phyloP scores from a whole-genome alignment of 2,888 invertebrate species.

The Cepaea hortensis region DNA sequence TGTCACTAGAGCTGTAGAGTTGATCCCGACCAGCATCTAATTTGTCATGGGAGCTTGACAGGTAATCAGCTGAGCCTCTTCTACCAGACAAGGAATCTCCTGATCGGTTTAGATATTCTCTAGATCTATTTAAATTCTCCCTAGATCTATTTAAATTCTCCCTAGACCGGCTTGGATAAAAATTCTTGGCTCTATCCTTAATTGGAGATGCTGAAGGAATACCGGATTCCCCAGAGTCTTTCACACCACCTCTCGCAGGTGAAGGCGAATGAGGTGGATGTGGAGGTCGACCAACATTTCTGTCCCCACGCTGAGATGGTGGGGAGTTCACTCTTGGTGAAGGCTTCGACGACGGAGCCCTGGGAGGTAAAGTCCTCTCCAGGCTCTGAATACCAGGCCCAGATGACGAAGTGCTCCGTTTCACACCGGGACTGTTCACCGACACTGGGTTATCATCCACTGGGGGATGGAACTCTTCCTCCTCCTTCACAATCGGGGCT shows the following conservation, averaged over 20 bases:
- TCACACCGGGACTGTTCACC: conserved; percentile 62
- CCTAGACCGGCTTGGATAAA: conserved; percentile 50
- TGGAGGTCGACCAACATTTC: conserved; percentile 24
- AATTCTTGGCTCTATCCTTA: conserved; percentile 51
- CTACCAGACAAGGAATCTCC: conserved; percentile 38
- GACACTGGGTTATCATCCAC: conserved; percentile 52
- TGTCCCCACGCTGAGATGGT: conserved; percentile 33
- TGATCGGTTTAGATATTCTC: conserved; percentile 40
- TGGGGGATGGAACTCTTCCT: conserved; percentile 57
- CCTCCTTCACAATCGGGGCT: conserved; percentile 61
- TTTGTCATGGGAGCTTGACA: conserved; percentile 22
- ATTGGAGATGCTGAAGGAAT: conserved; percentile 44
- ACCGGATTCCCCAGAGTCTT: neutral
- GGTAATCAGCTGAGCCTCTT: conserved; percentile 20
- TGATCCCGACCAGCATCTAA: conserved; percentile 8
- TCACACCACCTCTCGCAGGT: conserved; percentile 32
- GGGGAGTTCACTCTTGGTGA: conserved; percentile 30
- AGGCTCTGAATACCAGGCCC: conserved; percentile 41
- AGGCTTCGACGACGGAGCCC: conserved; percentile 38
- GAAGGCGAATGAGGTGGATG: conserved; percentile 44
- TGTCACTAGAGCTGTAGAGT: conserved; percentile 4
- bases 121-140: conserved; percentile 31
- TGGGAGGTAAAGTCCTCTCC: conserved; percentile 34
- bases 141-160: conserved; percentile 47
- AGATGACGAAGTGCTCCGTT: conserved; percentile 52